Evolutionary conservation across 2,888 invertebrate genomes (phyloP), one percentile per base, ranked within the genome.

Genomic region (Notodromas monacha): DNA sequence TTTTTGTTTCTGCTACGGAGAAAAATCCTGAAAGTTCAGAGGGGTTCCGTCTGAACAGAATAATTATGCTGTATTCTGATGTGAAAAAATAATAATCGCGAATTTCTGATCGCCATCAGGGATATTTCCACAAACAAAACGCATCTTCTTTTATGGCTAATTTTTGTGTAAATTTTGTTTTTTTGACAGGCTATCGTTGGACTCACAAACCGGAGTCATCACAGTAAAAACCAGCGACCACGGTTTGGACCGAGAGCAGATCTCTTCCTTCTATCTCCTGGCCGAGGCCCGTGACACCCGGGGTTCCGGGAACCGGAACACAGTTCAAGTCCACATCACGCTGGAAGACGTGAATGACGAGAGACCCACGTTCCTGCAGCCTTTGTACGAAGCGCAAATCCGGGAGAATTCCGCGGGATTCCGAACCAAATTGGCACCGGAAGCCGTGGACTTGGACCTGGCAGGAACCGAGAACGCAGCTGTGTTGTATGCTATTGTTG

Each of bases 311-410:
- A 70, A 70, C 49, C 60, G 40, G 31, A 47, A 42, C 34, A 42
- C 41, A 12, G 43, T 40, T 10, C 44, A 81, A 54, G 66, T 79
- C 12, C 76, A 76, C 3, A 60, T 84, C 15, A 72, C 77, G 39
- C 58, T 84, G 16, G 72, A 68, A 2, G 81, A 81, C 51, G 64
- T 76, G 1, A 84, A 86, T 43, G 84, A 86, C 53, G 77, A 84
- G 36, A 36, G 43, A 1, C 86, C 86, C 0, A 57, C 65, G 39
- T 86, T 84, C 45, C 49, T 66, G 2, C 72, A 72, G 35, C 65
- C 61, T 34, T 66, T 66, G 39, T 79, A 81, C 41, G 74, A 74
- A 43, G 68, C 69, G 0, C 59, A 69, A 26, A 49, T 89, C 3
- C 44, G 69, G 38, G 89, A 89, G 48, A 84, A 84, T 47, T 63